Evolutionary conservation across 2,888 invertebrate species (phyloP).

Genomic region (Dryadula phaetusa): DNA sequence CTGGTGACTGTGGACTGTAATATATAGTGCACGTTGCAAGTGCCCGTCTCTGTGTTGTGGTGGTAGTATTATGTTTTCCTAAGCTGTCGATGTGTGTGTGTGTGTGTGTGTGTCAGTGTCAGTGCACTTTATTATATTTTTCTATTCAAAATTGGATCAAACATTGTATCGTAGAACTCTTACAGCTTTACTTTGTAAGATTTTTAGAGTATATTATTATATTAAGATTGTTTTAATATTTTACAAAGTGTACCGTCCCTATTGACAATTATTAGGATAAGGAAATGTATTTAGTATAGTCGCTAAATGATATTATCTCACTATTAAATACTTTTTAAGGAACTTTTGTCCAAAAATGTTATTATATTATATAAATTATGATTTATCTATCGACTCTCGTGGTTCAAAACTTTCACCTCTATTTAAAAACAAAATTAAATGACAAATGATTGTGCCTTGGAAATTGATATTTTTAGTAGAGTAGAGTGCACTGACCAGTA

Average conservation of each 20-base stretch:
- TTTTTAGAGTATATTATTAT: constrained; percentile 11
- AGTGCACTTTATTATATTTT: constrained; percentile 21
- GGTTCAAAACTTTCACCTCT: neutral
- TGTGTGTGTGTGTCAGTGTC: constrained; percentile 9
- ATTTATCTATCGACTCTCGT: neutral
- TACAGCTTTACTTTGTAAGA: constrained; percentile 16
- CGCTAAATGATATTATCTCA: constrained; percentile 8
- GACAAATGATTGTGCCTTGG: constrained; percentile 40
- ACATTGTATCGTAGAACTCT: neutral
- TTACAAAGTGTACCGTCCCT: constrained; percentile 35
- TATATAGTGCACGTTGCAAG: too few relatives aligned
- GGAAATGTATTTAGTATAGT: constrained; percentile 26
- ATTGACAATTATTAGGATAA: constrained; percentile 38
- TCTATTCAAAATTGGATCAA: constrained; percentile 7
- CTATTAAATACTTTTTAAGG: neutral
- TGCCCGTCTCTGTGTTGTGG: neutral
- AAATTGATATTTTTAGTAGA: constrained; percentile 26
- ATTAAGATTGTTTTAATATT: constrained; percentile 13
- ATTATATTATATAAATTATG: constrained; percentile 6
- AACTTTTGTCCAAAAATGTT: constrained; percentile 2
- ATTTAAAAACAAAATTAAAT: constrained; percentile 5
- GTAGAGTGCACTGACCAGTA: constrained; percentile 43
- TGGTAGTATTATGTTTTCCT: neutral
- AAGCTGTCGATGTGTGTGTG: neutral
- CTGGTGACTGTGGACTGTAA: too few relatives aligned